phyloP scores from a whole-genome alignment of 2,888 invertebrate species.

The Stenodema calcarata region DNA sequence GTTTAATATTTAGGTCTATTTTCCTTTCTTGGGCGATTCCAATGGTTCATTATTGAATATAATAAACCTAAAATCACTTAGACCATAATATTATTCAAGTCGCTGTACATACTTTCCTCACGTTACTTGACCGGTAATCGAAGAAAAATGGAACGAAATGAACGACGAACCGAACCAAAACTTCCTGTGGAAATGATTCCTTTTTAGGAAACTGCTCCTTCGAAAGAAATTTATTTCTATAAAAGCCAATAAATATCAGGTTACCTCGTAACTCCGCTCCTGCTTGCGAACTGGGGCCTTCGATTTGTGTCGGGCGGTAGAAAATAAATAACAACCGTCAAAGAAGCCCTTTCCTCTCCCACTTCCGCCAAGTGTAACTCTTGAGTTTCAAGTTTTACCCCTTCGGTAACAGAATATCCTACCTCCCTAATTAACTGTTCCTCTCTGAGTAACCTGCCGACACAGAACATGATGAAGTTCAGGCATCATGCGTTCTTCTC shows the following conservation, averaged over 20 bases:
- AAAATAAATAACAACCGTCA: constrained; percentile 2
- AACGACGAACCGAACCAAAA: neutral
- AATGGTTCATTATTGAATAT: no score
- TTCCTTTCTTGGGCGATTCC: no score
- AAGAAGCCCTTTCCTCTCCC: neutral
- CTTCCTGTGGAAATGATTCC: neutral
- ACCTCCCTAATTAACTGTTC: neutral
- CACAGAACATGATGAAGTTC: no score
- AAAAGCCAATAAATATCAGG: neutral
- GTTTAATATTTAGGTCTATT: no score
- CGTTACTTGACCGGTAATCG: neutral
- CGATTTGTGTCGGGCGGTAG: neutral
- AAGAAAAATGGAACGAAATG: neutral
- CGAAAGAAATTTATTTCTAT: neutral
- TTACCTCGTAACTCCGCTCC: neutral
- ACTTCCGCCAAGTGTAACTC: neutral
- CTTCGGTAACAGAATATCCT: neutral
- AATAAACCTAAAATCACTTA: no score
- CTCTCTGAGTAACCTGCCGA: neutral
- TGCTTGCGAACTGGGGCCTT: neutral
- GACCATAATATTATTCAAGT: no score
- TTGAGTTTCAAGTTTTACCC: neutral
- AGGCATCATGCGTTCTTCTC: no score
- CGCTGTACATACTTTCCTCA: neutral
- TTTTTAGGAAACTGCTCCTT: neutral